These are phyloP conservation scores for Drosophila bocqueti DNA, from an alignment of 1,140 invertebrate genomes.

Conservation along the genomic window DNA sequence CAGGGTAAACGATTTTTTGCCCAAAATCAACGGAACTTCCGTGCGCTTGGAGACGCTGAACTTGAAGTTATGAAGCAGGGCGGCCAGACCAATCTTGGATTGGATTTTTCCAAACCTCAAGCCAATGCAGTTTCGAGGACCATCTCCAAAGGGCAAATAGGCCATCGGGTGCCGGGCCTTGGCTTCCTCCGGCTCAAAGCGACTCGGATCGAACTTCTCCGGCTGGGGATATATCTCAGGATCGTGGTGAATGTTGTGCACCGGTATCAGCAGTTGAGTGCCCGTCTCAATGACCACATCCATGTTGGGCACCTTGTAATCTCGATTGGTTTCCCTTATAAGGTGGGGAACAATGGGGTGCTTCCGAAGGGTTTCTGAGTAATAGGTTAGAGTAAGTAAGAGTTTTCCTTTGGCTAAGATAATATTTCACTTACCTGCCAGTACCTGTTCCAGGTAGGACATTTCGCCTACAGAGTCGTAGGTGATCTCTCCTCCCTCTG, in stretches of 20 bases:
- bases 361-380: slow-evolving; percentile 85
- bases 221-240: slow-evolving; percentile 86
- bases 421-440: slow-evolving; percentile 74
- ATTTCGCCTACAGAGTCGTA: slow-evolving; percentile 79
- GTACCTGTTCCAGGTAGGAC: slow-evolving; percentile 76
- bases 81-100: slow-evolving; percentile 85
- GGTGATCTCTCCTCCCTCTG: slow-evolving; percentile 55
- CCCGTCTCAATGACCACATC: slow-evolving; percentile 85
- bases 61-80: slow-evolving; percentile 85
- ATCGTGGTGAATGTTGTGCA: slow-evolving; percentile 87
- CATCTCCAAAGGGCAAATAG: too few species aligned
- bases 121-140: slow-evolving; percentile 89
- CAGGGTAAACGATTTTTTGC: slow-evolving; percentile 11
- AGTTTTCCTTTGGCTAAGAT: accelerated
- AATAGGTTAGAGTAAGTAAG: not conserved
- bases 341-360: slow-evolving; percentile 85
- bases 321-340: slow-evolving; percentile 83
- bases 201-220: slow-evolving; percentile 87
- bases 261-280: slow-evolving; percentile 86
- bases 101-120: slow-evolving; percentile 86
- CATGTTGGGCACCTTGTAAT: slow-evolving; percentile 86
- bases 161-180: slow-evolving; percentile 85
- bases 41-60: slow-evolving; percentile 58
- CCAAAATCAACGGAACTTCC: slow-evolving; percentile 40
- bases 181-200: slow-evolving; percentile 86